Evolutionary conservation across 1,140 invertebrate species (phyloP).

Genomic region (Ceratoteleas bidentatus): DNA sequence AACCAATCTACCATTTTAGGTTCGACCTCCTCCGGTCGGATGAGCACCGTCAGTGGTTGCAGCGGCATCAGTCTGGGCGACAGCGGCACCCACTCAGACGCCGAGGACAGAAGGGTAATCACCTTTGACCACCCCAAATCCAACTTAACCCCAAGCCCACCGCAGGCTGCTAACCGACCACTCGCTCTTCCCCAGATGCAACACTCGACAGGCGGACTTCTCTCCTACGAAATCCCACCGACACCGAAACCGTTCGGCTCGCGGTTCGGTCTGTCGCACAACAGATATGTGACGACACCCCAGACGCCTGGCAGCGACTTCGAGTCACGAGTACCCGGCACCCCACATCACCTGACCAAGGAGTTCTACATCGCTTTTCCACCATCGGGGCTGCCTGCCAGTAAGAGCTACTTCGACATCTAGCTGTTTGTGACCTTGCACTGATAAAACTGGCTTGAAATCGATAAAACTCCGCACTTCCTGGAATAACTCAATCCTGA

Average conservation of each 20-base stretch:
- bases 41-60: too few relatives aligned
- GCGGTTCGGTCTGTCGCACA: constrained; percentile 69
- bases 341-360: neutral
- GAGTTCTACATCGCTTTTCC: neutral
- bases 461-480: neutral
- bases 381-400: constrained; percentile 41
- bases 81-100: constrained; percentile 91
- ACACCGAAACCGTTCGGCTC: constrained; percentile 76
- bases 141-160: neutral
- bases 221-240: constrained; percentile 80
- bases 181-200: constrained; percentile 65
- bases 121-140: neutral
- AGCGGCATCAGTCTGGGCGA: too few relatives aligned
- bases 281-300: constrained; percentile 62
- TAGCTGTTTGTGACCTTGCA: constrained; percentile 9
- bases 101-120: constrained; percentile 87
- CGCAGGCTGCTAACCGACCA: neutral
- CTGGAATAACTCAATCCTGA: constrained; percentile 1
- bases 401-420: constrained; percentile 69
- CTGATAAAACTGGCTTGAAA: constrained; percentile 4
- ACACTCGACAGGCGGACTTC: constrained; percentile 71
- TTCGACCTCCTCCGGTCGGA: too few relatives aligned
- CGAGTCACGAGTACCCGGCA: neutral
- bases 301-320: constrained; percentile 54
- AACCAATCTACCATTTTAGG: too few relatives aligned